phyloP scores from a whole-genome alignment of 2,113 vertebrate genomes.

The Cavia aperea region DNA sequence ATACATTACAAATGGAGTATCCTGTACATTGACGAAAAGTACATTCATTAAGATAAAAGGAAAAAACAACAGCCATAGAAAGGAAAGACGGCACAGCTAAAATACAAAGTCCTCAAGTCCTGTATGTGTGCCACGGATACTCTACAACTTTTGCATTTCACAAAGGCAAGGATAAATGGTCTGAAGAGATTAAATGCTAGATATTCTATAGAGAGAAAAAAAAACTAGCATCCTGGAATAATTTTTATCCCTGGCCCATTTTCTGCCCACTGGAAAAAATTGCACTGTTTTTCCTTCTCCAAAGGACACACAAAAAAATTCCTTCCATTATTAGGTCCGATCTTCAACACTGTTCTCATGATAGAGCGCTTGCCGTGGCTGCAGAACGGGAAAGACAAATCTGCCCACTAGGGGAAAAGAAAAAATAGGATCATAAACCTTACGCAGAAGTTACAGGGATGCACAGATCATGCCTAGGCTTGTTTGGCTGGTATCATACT shows the following conservation, averaged over 20 bases:
- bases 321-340: conserved; percentile 91
- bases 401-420: conserved; percentile 87
- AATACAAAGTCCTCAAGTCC: neutral
- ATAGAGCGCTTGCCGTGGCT: conserved; percentile 84
- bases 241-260: conserved; percentile 71
- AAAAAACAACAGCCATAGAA: neutral
- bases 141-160: neutral
- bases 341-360: conserved; percentile 91
- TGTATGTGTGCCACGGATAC: neutral
- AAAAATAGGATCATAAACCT: conserved; percentile 24
- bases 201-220: neutral
- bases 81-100: neutral
- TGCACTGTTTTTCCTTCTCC: conserved; percentile 85
- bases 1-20: conserved; percentile 4
- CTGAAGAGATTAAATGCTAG: conserved; percentile 29
- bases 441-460: neutral
- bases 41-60: neutral
- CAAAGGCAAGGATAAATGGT: neutral
- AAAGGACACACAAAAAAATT: conserved; percentile 88
- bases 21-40: neutral
- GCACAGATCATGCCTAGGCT: accelerated
- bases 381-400: conserved; percentile 88
- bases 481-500: neutral
- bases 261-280: conserved; percentile 90
- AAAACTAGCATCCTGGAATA: conserved; percentile 70